A percentile compares a stretch with the other conserved stretches of the same genome.
These are phyloP conservation scores for Sarcophaga bullata DNA, from an alignment of 1,140 invertebrate genomes.

Conservation along the genomic window DNA sequence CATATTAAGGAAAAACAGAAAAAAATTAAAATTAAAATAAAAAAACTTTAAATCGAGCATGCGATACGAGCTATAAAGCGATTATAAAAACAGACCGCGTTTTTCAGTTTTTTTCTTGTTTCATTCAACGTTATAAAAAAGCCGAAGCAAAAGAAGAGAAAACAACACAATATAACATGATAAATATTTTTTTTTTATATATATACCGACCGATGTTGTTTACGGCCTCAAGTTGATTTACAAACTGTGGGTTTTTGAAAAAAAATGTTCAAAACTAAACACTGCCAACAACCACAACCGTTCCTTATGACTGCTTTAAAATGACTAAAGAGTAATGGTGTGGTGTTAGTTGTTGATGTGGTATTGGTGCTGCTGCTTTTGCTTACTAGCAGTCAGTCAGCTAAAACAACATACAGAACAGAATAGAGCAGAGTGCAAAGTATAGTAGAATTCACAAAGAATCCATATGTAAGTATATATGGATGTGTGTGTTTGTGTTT, in stretches of 20 bases:
- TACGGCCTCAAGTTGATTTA: conserved; percentile 21
- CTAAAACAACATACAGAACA: not conserved
- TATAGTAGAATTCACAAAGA: no score
- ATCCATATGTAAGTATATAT: not conserved
- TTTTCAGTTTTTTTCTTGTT: conserved; percentile 7
- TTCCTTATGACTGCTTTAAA: conserved; percentile 34
- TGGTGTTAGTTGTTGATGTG: no score
- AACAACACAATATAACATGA: not conserved
- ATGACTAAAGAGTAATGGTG: not conserved
- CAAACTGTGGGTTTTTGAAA: conserved; percentile 8
- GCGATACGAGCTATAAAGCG: conserved; percentile 4
- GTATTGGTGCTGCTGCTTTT: conserved; percentile 17
- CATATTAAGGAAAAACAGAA: no score
- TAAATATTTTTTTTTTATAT: not conserved
- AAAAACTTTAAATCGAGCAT: not conserved
- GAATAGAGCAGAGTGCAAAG: no score
- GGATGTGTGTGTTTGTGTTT: not conserved
- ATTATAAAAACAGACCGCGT: not conserved
- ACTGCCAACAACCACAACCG: conserved; percentile 29
- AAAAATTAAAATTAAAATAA: no score
- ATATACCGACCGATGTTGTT: conserved; percentile 23
- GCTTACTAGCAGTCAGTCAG: not conserved
- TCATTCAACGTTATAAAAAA: no score
- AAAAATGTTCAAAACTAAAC: not conserved
- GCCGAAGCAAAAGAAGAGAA: not conserved